Evolutionary conservation across 2,113 vertebrate genomes (phyloP).

Genomic region (Xenopus tropicalis): DNA sequence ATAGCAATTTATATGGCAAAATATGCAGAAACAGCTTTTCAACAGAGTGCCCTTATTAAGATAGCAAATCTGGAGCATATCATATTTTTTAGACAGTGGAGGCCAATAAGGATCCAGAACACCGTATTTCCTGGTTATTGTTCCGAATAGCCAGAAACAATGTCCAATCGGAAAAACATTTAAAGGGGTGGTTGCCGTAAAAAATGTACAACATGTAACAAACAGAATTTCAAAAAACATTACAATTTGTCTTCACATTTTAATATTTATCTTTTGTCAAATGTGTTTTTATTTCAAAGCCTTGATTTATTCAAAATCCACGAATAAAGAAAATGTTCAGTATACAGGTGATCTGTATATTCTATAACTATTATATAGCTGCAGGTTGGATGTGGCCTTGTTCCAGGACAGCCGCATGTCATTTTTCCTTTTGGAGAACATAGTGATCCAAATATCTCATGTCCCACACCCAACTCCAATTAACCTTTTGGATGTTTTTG

Average conservation of each 20-base stretch:
- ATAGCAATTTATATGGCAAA: constrained; percentile 67
- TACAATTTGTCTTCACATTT: too few species aligned
- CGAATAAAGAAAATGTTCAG: not conserved
- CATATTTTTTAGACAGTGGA: constrained; percentile 77
- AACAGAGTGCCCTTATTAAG: constrained; percentile 68
- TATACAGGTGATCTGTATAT: constrained; percentile 19
- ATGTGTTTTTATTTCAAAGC: too few species aligned
- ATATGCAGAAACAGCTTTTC: constrained; percentile 59
- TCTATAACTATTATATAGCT: constrained; percentile 10
- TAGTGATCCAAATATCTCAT: constrained; percentile 65
- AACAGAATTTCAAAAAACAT: too few species aligned
- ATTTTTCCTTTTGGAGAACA: constrained; percentile 66
- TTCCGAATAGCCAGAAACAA: constrained; percentile 70
- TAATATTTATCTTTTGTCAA: too few species aligned
- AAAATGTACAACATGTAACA: too few species aligned
- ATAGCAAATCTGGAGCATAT: constrained; percentile 68
- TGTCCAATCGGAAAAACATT: not conserved
- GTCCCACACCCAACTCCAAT: constrained; percentile 78
- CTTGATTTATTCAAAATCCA: too few species aligned
- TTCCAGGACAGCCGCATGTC: constrained; percentile 61
- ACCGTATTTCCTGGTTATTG: constrained; percentile 69
- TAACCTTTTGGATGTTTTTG: constrained; percentile 78
- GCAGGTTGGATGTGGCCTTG: not conserved
- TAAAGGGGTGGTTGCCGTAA: too few species aligned
- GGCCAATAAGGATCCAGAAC: constrained; percentile 68